phyloP scores from a whole-genome alignment of 2,113 vertebrate species.

The Myrmecophaga tridactyla region DNA sequence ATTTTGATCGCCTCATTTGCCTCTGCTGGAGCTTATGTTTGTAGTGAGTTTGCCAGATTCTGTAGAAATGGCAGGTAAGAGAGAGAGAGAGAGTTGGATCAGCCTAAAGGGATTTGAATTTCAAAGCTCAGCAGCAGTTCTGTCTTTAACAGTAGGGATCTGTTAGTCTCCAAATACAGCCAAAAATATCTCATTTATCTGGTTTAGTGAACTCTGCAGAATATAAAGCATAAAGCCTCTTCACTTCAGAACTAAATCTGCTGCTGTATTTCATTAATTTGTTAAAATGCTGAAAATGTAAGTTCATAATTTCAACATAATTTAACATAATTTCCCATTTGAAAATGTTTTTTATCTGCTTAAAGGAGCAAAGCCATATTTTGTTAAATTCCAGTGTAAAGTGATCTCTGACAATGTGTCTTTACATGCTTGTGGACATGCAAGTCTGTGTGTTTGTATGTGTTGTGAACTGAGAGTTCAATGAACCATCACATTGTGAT shows the following conservation, averaged over 20 bases:
- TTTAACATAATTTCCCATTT: not conserved
- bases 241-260: not conserved
- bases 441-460: no score
- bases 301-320: not conserved
- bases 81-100: not conserved
- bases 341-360: not conserved
- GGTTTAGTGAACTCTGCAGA: not conserved
- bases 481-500: not conserved
- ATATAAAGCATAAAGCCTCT: not conserved
- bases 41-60: not conserved
- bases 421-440: not conserved
- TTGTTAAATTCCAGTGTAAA: not conserved
- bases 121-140: not conserved
- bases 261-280: not conserved
- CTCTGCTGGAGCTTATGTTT: not conserved
- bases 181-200: constrained; percentile 9
- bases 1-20: not conserved
- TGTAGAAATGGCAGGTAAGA: not conserved
- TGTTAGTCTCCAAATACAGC: not conserved
- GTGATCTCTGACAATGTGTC: not conserved
- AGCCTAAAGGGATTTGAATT: not conserved
- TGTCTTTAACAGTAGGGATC: not conserved
- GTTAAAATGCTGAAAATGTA: not conserved
- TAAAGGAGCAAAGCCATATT: not conserved
- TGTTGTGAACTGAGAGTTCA: not conserved